phyloP scores from a whole-genome alignment of 1,140 invertebrate genomes.

The Bombus pyrosoma region DNA sequence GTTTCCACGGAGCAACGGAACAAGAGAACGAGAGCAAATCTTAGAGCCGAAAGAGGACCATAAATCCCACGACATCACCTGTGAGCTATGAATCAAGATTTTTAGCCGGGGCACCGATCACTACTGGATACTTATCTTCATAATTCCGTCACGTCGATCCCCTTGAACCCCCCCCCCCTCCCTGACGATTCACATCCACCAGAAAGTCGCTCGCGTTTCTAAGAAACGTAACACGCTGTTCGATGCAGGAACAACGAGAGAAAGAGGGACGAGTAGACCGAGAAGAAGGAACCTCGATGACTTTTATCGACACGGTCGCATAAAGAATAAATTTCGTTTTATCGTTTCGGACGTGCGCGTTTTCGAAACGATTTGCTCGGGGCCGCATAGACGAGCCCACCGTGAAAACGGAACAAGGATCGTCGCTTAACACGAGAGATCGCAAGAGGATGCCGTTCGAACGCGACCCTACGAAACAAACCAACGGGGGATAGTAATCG shows the following conservation, averaged over 20 bases:
- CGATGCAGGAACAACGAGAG: background rate
- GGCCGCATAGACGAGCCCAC: background rate
- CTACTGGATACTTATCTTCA: background rate
- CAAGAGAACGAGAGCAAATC: slow-evolving; percentile 62
- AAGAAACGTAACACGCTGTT: background rate
- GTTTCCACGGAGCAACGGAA: background rate
- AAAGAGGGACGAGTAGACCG: background rate
- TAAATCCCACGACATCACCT: slow-evolving; percentile 71
- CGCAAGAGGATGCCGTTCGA: background rate
- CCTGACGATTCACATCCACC: slow-evolving; percentile 26
- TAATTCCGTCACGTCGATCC: slow-evolving; percentile 14
- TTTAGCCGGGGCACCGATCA: slow-evolving; percentile 62
- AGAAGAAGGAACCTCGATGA: background rate
- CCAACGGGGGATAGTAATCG: slow-evolving; percentile 72
- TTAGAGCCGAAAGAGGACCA: slow-evolving; percentile 64
- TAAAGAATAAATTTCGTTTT: slow-evolving; percentile 22
- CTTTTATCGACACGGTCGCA: background rate
- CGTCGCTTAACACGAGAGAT: slow-evolving; percentile 60
- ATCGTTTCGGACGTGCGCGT: background rate
- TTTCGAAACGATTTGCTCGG: slow-evolving; percentile 27
- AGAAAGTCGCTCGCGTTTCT: background rate
- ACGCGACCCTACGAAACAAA: slow-evolving; percentile 55
- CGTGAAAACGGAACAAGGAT: slow-evolving; percentile 18
- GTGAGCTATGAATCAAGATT: slow-evolving; percentile 74
- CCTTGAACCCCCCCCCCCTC: slow-evolving; percentile 31